Base-by-base conservation (phyloP, 2,888 invertebrate species). In the Melipona beecheii region DNA sequence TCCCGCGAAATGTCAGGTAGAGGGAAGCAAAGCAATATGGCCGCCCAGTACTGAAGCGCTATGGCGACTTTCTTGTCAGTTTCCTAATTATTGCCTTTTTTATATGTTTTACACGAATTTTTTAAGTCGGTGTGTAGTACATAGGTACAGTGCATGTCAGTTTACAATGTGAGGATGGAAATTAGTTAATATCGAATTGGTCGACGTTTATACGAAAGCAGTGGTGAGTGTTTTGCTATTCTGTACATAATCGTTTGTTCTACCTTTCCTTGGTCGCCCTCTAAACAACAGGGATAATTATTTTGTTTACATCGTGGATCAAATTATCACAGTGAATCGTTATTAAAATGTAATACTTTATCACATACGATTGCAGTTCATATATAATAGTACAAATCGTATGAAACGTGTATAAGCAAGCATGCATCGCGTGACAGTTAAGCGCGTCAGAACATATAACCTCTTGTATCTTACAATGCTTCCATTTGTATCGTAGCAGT, bases 51-150 rank as follows among this genome's bases (percentile, higher is more conserved):
- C 91, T 92, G 89, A 86, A 92, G 91, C 91, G 92, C 91, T 91
- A 93, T 92, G 93, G 91, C 91, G 91, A 92, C 90, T 90, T 91
- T 91, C 91, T 90, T 91, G 91, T 91, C 92, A 93, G 90, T 91
- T 90, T 92, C 86, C 90, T 92, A 92, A 92, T 88, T 84, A 87
- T 91, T 87, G 89, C 78, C 86, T 86, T 92, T 93, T 93, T 92
- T 91, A 89, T 91, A 93, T 90, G 73, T 89, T 92, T 92, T 91
- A 88, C 90, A 90, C 86, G 80, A 85, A 83, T 83, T 89, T 90
- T 90, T 79, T 89, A 79, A 69, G 90, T 74, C 79, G 81, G 50
- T 85, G 87, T 24, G 73, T 87, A 89, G 78, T 73, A 75, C 65
- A 71, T 89, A 81, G 70, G 58, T 49, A 66, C 69, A 81, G 87